These are phyloP conservation scores for Theocolax elegans DNA, from an alignment of 1,140 invertebrate species.

Conservation along the genomic window DNA sequence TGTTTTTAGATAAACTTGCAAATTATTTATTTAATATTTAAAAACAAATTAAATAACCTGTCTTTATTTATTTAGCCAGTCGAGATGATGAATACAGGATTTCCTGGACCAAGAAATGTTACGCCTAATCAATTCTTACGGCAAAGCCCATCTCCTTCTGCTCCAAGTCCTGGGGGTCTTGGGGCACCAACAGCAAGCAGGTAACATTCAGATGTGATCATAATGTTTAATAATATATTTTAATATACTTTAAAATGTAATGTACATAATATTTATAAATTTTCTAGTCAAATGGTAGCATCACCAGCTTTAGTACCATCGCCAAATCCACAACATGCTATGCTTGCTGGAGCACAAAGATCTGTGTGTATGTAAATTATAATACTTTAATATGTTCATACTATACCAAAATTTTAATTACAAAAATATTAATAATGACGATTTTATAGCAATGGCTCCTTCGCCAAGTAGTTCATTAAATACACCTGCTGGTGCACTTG, in stretches of 20 bases:
- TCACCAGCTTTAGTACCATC: slow-evolving; percentile 79
- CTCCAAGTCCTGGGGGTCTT: slow-evolving; percentile 75
- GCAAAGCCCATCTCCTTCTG: slow-evolving; percentile 77
- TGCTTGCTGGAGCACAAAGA: slow-evolving; percentile 66
- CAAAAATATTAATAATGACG: background rate
- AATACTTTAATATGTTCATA: slow-evolving; percentile 7
- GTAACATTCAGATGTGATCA: slow-evolving; percentile 42
- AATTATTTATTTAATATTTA: background rate
- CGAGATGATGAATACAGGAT: slow-evolving; percentile 66
- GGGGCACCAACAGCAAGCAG: slow-evolving; percentile 69
- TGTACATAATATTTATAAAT: background rate
- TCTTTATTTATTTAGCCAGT: slow-evolving; percentile 52
- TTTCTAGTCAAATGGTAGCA: slow-evolving; percentile 72
- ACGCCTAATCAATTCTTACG: slow-evolving; percentile 75
- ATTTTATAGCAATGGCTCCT: slow-evolving; percentile 74
- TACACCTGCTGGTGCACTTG: slow-evolving; percentile 76
- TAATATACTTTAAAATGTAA: background rate
- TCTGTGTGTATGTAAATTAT: slow-evolving; percentile 58
- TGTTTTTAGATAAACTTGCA: background rate
- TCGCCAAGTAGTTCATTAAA: slow-evolving; percentile 85
- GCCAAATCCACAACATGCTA: slow-evolving; percentile 73
- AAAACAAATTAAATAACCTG: too few relatives aligned
- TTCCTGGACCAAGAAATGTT: slow-evolving; percentile 69
- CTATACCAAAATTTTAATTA: background rate
- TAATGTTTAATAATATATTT: too few relatives aligned